Conservation (phyloP, 2,113 vertebrate genomes). For the Boulengeromyrus knoepffleri region DNA sequence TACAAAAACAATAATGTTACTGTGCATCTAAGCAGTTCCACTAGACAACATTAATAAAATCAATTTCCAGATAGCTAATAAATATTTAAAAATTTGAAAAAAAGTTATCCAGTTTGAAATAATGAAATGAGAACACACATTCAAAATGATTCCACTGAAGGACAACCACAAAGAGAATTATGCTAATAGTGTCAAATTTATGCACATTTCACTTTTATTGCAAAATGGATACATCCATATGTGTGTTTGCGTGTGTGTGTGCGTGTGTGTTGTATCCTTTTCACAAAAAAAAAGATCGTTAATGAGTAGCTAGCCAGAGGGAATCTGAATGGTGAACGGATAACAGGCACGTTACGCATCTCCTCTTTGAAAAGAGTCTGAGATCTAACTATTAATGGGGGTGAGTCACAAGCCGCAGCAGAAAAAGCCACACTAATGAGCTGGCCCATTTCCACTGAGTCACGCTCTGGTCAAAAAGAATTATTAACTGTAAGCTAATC, state of each 20-base stretch:
- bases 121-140: background rate
- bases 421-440: slow-evolving; percentile 49
- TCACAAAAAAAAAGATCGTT: slow-evolving; percentile 15
- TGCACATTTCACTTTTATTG: background rate
- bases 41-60: background rate
- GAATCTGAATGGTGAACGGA: slow-evolving; percentile 10
- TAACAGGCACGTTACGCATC: slow-evolving; percentile 32
- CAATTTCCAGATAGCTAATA: background rate
- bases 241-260: background rate
- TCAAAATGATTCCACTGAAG: background rate
- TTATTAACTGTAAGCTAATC: slow-evolving; percentile 10
- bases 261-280: background rate
- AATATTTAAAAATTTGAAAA: background rate
- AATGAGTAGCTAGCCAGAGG: slow-evolving; percentile 19
- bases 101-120: background rate
- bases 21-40: background rate
- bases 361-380: slow-evolving; percentile 38
- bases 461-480: slow-evolving; percentile 40
- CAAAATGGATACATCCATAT: background rate
- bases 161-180: background rate
- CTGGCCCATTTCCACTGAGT: slow-evolving; percentile 43
- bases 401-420: slow-evolving; percentile 52
- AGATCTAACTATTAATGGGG: slow-evolving; percentile 43
- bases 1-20: background rate
- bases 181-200: background rate